phyloP scores from a whole-genome alignment of 2,888 invertebrate species.

The Pandemis heparana region DNA sequence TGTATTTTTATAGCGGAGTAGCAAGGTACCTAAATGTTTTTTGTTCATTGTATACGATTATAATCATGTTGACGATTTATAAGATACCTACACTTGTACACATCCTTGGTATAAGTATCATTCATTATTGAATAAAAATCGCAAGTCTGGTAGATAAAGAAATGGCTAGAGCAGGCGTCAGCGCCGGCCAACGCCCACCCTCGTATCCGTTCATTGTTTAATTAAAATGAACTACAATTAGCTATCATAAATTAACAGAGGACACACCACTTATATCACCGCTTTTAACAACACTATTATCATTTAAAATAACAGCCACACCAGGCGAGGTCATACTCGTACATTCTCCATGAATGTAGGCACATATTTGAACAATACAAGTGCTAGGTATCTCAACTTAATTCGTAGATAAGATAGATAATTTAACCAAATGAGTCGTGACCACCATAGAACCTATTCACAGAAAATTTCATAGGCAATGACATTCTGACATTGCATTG shows the following conservation, averaged over 20 bases:
- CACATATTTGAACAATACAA: not conserved
- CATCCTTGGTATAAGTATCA: too few relatives aligned
- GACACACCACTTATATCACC: slow-evolving; percentile 3
- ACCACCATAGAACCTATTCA: too few relatives aligned
- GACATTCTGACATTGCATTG: too few relatives aligned
- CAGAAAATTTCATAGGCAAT: too few relatives aligned
- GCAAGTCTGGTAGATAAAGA: not conserved
- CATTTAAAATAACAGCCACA: slow-evolving; percentile 3
- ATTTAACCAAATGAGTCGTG: not conserved
- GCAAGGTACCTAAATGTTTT: too few relatives aligned
- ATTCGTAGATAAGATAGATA: not conserved
- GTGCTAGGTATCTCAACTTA: not conserved
- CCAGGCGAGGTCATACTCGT: slow-evolving; percentile 4
- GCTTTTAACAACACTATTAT: slow-evolving; percentile 9
- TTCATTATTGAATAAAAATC: not conserved
- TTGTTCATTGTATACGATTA: not conserved
- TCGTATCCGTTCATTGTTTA: slow-evolving; percentile 44
- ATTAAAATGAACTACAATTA: slow-evolving; percentile 48
- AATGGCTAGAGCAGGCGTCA: not conserved
- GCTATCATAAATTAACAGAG: slow-evolving; percentile 28
- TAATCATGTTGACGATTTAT: not conserved
- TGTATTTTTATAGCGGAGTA: too few relatives aligned
- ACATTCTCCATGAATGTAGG: not conserved
- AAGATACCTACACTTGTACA: not conserved
- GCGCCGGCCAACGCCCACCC: slow-evolving; percentile 52